phyloP scores from a whole-genome alignment of 2,888 invertebrate species.

The Drosophila recens region DNA sequence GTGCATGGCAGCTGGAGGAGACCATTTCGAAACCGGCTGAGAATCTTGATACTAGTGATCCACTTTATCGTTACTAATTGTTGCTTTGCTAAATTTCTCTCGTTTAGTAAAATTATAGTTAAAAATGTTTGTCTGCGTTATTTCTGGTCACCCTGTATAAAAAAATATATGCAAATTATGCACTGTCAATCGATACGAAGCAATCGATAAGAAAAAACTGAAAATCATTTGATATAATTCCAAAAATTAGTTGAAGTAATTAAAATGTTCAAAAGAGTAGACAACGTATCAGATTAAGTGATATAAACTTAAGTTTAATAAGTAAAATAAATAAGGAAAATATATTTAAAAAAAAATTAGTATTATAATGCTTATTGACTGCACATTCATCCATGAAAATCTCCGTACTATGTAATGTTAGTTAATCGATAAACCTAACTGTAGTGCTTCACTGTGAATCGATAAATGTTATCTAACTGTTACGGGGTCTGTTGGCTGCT shows the following conservation, averaged over 20 bases:
- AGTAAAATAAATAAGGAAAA: not conserved
- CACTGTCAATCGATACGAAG: slow-evolving; percentile 3
- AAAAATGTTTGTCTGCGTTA: too few relatives aligned
- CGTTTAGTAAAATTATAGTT: too few relatives aligned
- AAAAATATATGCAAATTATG: slow-evolving; percentile 4
- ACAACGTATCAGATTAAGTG: not conserved
- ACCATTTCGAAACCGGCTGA: too few relatives aligned
- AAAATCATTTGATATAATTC: not conserved
- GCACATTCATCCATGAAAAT: too few relatives aligned
- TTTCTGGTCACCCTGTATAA: too few relatives aligned
- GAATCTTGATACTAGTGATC: too few relatives aligned
- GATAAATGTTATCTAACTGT: slow-evolving; percentile 25
- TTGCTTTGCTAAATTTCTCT: too few relatives aligned
- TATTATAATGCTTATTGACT: not conserved
- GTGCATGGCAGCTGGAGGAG: too few relatives aligned
- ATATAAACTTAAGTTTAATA: not conserved
- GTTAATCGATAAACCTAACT: slow-evolving; percentile 24
- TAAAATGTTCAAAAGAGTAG: not conserved
- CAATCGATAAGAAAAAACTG: not conserved
- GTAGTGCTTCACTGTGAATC: slow-evolving; percentile 10
- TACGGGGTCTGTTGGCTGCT: not conserved
- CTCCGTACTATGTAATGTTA: not conserved
- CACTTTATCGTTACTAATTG: too few relatives aligned
- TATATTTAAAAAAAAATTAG: not conserved
- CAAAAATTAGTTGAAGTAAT: not conserved